Evolutionary conservation across 2,888 invertebrate genomes (phyloP), one percentile per base, ranked within the genome.

Genomic region (Eristalinus sepulchralis): DNA sequence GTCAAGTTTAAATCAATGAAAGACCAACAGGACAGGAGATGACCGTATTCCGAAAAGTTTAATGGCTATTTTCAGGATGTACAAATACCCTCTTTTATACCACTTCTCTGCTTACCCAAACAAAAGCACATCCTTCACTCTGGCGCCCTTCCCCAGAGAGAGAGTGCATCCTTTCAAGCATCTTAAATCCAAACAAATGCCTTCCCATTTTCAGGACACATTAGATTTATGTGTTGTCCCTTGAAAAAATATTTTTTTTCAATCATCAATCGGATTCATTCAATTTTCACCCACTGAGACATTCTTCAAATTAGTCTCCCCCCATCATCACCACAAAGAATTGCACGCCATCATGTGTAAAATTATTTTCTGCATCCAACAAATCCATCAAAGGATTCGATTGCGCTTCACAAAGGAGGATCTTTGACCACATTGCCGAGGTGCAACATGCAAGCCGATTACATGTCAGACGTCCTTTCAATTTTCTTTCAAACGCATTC

Each of bases 401-500:
- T 24, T 59, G 34, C 3, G 57, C 22, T 8, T 20, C 33, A 55
- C 70, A 70, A 59, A 70, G 36, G 22, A 47, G 47, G 36, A 57
- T 17, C 33, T 10, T 17, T 70, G 22, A 24, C 57, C 39, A 17
- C 27, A 60, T 70, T 59, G 13, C 36, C 1, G 24, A 70, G 70
- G 70, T 75, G 73, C 73, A 75, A 64, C 73, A 39, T 57, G 27
- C 36, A 64, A 71, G 57, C 33, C 57, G 33, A 64, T 72, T 36
- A 60, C 66, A 66, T 60, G 33, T 17, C 13, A 68, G 55, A 62
- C 17, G 17, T 77, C 22, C 39, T 33, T 24, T 2, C 13, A 22
- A 57, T 36, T 64, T 20, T 34, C 64, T 75, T 72, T 64, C 22
- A 64, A 73, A 73, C 60, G 72, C 72, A 70, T 79, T 64, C 55